These are phyloP conservation scores for Sebastes kiyomatsui DNA, from an alignment of 2,797 vertebrate genomes.

Conservation along the genomic window DNA sequence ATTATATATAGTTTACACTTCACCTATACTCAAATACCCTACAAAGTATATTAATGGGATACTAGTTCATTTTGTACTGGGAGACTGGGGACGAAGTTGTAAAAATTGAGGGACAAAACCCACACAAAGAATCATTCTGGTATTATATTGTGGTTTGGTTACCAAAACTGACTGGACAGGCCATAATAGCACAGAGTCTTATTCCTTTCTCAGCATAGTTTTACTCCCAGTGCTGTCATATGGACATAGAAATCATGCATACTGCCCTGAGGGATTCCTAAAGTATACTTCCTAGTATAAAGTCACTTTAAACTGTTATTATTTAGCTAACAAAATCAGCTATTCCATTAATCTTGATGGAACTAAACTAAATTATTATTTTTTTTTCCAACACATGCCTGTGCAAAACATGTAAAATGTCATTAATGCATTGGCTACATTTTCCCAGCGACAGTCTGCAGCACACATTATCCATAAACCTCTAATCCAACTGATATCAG, in stretches of 20 bases:
- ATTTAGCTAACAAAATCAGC: constrained; percentile 53
- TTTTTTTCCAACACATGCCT: background rate
- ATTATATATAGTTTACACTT: background rate
- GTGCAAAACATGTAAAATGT: constrained; percentile 6
- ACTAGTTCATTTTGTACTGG: background rate
- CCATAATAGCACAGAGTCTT: constrained; percentile 39
- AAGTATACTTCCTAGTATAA: constrained; percentile 48
- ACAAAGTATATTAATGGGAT: background rate
- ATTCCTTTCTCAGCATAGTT: constrained; percentile 27
- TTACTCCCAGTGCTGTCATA: constrained; percentile 27
- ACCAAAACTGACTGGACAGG: constrained; percentile 52
- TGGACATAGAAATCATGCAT: constrained; percentile 47
- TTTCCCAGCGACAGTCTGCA: background rate
- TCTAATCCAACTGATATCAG: constrained; percentile 2
- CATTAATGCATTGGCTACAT: background rate
- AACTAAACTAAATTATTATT: background rate
- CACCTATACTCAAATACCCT: background rate
- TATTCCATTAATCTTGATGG: background rate
- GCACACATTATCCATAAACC: constrained; percentile 1
- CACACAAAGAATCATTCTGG: constrained; percentile 49
- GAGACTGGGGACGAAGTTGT: background rate
- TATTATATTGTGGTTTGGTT: constrained; percentile 37
- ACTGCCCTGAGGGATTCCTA: constrained; percentile 34
- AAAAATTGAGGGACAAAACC: background rate
- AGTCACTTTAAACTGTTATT: constrained; percentile 54